Conservation (phyloP, 2,888 invertebrate genomes). For the Cylindroiulus punctatus region DNA sequence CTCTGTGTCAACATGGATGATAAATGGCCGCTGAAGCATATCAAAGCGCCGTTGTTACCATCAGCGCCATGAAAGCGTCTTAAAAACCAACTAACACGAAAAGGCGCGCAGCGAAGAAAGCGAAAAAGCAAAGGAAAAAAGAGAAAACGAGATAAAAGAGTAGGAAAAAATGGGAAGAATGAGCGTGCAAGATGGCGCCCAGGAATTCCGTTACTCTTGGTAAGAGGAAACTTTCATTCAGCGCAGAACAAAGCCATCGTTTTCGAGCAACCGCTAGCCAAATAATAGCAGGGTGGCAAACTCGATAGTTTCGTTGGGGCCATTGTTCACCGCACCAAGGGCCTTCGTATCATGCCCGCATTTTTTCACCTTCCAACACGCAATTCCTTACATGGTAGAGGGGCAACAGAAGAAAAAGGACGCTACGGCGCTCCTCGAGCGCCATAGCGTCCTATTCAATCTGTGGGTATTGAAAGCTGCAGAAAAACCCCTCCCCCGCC, state of each 20-base stretch:
- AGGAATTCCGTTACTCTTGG: constrained; percentile 41
- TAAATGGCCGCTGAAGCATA: constrained; percentile 39
- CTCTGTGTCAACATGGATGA: constrained; percentile 36
- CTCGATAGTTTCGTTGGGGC: constrained; percentile 30
- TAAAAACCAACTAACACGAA: constrained; percentile 47
- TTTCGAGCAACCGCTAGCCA: constrained; percentile 44
- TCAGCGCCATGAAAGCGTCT: constrained; percentile 19
- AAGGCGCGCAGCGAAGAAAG: constrained; percentile 10
- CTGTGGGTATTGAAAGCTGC: not conserved
- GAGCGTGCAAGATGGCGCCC: not conserved
- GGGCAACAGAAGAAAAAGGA: constrained; percentile 5
- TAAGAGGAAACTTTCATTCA: constrained; percentile 47
- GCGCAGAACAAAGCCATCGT: constrained; percentile 25
- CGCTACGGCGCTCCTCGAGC: constrained; percentile 10
- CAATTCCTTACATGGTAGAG: not conserved
- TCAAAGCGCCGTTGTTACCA: constrained; percentile 23
- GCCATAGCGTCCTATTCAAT: constrained; percentile 25
- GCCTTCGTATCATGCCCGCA: not conserved
- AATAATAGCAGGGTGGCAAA: constrained; percentile 47
- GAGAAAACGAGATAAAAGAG: constrained; percentile 16
- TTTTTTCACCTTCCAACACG: constrained; percentile 39
- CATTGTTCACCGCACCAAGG: constrained; percentile 19
- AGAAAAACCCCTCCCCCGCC: not conserved
- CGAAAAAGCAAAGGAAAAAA: not conserved
- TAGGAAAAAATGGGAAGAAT: not conserved